Evolutionary conservation across 2,113 vertebrate genomes (phyloP), one percentile per base, ranked within the genome.

Genomic region (Dasyornis broadbenti): DNA sequence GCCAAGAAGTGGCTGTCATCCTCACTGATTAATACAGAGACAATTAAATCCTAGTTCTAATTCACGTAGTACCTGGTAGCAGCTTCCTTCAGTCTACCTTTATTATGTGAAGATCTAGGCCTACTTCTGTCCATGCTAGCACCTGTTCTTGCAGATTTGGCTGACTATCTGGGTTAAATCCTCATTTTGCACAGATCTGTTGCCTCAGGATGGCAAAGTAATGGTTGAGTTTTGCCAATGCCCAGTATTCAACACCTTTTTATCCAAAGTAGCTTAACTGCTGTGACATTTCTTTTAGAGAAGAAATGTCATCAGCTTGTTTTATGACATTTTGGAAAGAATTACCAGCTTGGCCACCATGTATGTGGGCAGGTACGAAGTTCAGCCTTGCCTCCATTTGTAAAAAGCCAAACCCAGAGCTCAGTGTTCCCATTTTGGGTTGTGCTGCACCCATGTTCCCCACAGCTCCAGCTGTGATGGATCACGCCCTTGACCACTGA

Each of bases 171-270:
- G 73, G 44, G 27, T 28, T 72, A 77, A 61, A 22, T 63, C 20
- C 39, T 53, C 49, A 39, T 39, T 56, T 90, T 18, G 24, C 14
- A 26, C 6, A 6, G 20, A 22, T 14, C 39, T 49, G 15, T 68
- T 89, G 35, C 57, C 22, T 80, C 40, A 9, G 15, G n/a, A 2
- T 45, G 45, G 23, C n/a, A 31, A 39, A 35, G 10, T 26, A 33
- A 30, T 30, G n/a, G 33, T 4, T 39, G 19, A 47, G 6, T 69
- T 80, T 64, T 1, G 2, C 11, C n/a, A 26, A 0, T 2, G 20
- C 23, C 33, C 33, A 42, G 8, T 16, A 6, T 47, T 47, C 23
- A 31, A 24, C 11, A 44, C 10, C 26, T 35, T 61, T 56, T 49
- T 11, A 30, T 28, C 30, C 21, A 27, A 16, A 57, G 11, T 45